Conservation (phyloP, 30 jellyfish, hydroid and myxozoan genomes). For the Sanderia malayensis region DNA sequence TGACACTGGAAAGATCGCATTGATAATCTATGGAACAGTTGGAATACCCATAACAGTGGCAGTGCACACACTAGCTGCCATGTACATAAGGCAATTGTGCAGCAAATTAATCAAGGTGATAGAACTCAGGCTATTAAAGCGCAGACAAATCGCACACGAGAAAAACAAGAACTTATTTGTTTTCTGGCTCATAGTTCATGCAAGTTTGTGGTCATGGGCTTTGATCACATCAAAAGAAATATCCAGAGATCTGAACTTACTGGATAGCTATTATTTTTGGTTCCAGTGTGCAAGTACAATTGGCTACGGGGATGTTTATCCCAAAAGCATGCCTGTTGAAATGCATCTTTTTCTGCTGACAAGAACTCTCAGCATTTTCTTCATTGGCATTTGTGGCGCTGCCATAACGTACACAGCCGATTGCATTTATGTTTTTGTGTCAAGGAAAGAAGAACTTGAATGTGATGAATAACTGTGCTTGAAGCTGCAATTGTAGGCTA, state of each 20-base stretch:
- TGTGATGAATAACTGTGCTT: too few relatives aligned
- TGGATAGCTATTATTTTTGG: constrained; percentile 4
- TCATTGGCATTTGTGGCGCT: too few relatives aligned
- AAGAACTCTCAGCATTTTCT: neutral
- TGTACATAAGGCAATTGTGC: neutral
- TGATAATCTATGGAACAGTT: neutral
- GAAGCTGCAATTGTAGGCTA: too few relatives aligned
- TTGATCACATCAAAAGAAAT: neutral
- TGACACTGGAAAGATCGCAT: neutral
- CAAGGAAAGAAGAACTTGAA: too few relatives aligned
- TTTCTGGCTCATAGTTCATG: neutral
- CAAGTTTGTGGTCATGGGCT: neutral
- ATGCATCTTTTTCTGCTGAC: neutral
- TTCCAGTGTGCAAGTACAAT: neutral
- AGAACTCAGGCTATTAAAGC: neutral
- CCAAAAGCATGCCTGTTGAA: neutral
- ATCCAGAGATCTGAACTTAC: neutral
- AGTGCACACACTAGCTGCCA: neutral
- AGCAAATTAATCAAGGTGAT: neutral
- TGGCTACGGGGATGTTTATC: constrained; percentile 1
- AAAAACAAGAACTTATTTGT: neutral
- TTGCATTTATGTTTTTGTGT: too few relatives aligned
- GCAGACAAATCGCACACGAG: neutral
- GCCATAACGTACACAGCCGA: too few relatives aligned
- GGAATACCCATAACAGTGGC: neutral